A percentile compares a stretch with the other conserved stretches of the same genome.
phyloP scores from a whole-genome alignment of 1,140 invertebrate species.

The Papilio dardanus region DNA sequence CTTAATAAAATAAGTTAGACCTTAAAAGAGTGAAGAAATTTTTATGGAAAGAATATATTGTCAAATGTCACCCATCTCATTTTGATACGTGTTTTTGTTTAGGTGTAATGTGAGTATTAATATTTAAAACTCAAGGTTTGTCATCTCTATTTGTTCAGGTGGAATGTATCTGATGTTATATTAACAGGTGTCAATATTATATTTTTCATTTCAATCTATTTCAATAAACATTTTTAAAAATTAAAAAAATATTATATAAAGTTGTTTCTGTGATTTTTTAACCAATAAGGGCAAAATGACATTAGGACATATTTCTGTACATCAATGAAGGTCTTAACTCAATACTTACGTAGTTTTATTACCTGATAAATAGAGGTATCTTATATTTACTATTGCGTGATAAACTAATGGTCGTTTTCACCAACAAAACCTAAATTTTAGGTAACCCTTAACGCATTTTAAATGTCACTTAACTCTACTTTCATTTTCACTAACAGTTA shows the following conservation, averaged over 20 bases:
- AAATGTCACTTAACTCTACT: too few relatives aligned
- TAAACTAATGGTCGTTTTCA: too few relatives aligned
- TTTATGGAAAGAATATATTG: too few relatives aligned
- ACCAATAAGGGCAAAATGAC: background rate
- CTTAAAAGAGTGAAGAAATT: too few relatives aligned
- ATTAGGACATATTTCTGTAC: background rate
- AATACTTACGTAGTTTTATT: background rate
- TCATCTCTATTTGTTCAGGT: background rate
- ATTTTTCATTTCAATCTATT: background rate
- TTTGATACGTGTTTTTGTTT: background rate
- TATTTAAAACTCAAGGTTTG: background rate
- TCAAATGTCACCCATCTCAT: background rate
- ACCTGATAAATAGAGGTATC: slow-evolving; percentile 2
- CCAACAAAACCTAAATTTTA: too few relatives aligned
- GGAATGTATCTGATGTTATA: background rate
- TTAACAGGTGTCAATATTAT: background rate
- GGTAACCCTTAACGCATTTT: too few relatives aligned
- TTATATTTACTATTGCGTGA: slow-evolving; percentile 8
- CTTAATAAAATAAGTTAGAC: too few relatives aligned
- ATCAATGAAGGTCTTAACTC: background rate
- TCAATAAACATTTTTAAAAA: background rate
- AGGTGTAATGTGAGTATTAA: too few relatives aligned
- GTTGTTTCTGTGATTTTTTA: background rate
- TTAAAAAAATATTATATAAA: background rate
- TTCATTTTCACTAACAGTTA: too few relatives aligned